Base-by-base conservation (phyloP, 2,888 invertebrate genomes). In the Tyria jacobaeae region DNA sequence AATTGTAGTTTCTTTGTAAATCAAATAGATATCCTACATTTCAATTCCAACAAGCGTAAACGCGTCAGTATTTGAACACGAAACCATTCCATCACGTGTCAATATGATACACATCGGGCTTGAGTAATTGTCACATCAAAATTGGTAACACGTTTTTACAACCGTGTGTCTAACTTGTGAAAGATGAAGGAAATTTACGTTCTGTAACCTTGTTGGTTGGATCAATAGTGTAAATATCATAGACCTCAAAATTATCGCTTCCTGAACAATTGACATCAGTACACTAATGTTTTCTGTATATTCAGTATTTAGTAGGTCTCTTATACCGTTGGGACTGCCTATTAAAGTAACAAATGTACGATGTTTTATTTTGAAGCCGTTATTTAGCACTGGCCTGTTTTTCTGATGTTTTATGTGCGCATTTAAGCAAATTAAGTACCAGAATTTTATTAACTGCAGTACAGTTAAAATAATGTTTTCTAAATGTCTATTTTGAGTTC, bases 311-410 rank as follows among this genome's bases (percentile, higher is more conserved):
- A 70, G 69, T 62, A 62, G 52, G 50, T 62, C 48, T 69, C 66
- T 66, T 69, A 60, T 58, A 55, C 64, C 37, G 57, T 47, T 58
- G 54, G 62, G 72, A 70, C 50, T 70, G 67, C 65, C 76, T 79
- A 76, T 78, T 79, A 78, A 76, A 62, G 68, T 74, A 78, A 82
- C 72, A 75, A 83, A 84, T 80, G 78, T 67, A 66, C 71, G 52
- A 62, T 74, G 75, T 83, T 82, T 84, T 81, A 78, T 82, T 82
- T 80, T 71, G 53, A 66, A 57, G 60, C 71, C 64, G 67, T 82
- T 82, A 82, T 76, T 82, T 75, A 64, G 64, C 74, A 73, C 62
- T 66, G 73, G 68, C 62, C 57, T 62, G 71, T 73, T 79, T 79
- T 78, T 78, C 73, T 72, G 67, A 72, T 75, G 73, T 75, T 81